These are phyloP conservation scores for Babyrousa celebensis DNA, from an alignment of 2,797 vertebrate species.

Conservation along the genomic window DNA sequence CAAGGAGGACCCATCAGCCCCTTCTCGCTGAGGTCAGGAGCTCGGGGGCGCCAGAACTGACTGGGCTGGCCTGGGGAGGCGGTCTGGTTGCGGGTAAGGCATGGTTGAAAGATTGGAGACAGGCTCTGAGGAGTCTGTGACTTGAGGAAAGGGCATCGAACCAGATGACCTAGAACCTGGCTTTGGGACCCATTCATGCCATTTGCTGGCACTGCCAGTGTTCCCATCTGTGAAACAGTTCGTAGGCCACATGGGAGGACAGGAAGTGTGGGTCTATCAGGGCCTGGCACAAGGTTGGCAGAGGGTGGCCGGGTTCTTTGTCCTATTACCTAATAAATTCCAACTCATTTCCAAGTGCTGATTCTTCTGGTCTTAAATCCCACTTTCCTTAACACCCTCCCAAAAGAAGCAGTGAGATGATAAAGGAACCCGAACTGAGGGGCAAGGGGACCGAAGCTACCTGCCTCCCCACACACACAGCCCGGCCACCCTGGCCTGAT, in stretches of 20 bases:
- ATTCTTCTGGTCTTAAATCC: constrained; percentile 35
- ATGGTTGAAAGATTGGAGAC: neutral
- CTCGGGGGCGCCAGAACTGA: neutral
- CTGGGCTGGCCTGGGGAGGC: neutral
- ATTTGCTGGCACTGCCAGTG: neutral
- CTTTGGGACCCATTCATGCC: neutral
- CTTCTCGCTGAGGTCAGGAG: neutral
- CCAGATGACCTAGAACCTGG: neutral
- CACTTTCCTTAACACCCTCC: neutral
- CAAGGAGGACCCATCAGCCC: neutral
- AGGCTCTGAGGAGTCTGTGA: neutral
- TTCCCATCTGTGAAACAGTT: constrained; percentile 39
- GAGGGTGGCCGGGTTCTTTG: constrained; percentile 12
- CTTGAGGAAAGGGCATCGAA: neutral
- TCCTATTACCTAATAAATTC: constrained; percentile 70
- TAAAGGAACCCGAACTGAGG: neutral
- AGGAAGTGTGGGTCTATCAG: constrained; percentile 14
- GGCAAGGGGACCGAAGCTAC: neutral
- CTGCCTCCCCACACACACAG: no score
- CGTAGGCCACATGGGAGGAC: rapidly evolving
- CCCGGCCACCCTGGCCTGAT: neutral
- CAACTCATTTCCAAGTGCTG: constrained; percentile 57
- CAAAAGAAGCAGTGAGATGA: neutral
- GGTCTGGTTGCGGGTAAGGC: neutral
- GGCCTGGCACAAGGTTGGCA: neutral